A percentile compares a stretch with the other conserved stretches of the same genome.
phyloP scores from a whole-genome alignment of 1,140 invertebrate genomes.

The Orius insidiosus region DNA sequence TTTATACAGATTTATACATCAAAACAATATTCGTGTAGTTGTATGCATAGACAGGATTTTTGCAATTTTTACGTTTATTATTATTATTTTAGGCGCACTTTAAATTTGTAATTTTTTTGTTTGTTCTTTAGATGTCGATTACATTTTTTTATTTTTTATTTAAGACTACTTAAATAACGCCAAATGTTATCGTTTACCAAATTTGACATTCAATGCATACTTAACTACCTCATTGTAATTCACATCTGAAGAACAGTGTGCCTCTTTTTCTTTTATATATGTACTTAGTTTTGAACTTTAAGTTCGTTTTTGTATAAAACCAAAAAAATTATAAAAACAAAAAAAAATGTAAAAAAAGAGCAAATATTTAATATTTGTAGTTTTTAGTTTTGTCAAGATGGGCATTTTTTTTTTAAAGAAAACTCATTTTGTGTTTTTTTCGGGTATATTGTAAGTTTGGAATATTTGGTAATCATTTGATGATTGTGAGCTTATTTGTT shows the following conservation, averaged over 20 bases:
- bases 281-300: slow-evolving; percentile 16
- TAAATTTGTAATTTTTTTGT: slow-evolving; percentile 8
- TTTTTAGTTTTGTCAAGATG: slow-evolving; percentile 12
- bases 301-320: slow-evolving; percentile 13
- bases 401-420: slow-evolving; percentile 15
- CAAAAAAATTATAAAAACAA: slow-evolving; percentile 4
- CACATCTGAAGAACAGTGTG: slow-evolving; percentile 16
- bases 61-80: not conserved
- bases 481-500: slow-evolving; percentile 17
- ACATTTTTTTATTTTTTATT: not conserved
- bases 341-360: not conserved
- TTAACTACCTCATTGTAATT: slow-evolving; percentile 12
- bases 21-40: slow-evolving; percentile 9
- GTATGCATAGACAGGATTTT: slow-evolving; percentile 7
- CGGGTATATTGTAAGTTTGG: slow-evolving; percentile 12
- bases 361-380: slow-evolving; percentile 15
- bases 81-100: slow-evolving; percentile 13
- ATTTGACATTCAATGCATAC: too few relatives aligned
- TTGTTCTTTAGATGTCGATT: slow-evolving; percentile 7
- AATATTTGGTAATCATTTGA: slow-evolving; percentile 17
- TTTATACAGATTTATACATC: too few relatives aligned
- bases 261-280: slow-evolving; percentile 2
- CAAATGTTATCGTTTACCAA: too few relatives aligned
- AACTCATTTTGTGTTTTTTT: slow-evolving; percentile 12
- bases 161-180: too few relatives aligned